A percentile compares a stretch with the other conserved stretches of the same genome.
Conservation (phyloP, 2,113 vertebrate species). For the Vireo altiloquus region DNA sequence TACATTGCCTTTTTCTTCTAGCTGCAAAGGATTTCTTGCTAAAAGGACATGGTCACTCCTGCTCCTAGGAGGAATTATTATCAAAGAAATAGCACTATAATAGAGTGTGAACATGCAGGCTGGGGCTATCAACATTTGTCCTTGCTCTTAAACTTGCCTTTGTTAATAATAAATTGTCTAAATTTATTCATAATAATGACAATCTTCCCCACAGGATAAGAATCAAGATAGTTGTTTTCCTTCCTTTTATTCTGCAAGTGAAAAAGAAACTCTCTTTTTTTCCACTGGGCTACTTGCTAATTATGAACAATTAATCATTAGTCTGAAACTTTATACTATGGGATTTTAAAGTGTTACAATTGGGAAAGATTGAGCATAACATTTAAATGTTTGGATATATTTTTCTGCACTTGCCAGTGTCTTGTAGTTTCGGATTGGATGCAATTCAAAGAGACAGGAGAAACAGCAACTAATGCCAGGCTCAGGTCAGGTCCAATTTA, state of each 20-base stretch:
- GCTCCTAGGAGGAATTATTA: not conserved
- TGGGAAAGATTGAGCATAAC: not conserved
- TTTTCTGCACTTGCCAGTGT: not conserved
- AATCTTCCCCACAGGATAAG: not conserved
- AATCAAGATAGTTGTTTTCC: not conserved
- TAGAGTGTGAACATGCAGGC: not conserved
- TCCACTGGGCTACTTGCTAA: constrained; percentile 25
- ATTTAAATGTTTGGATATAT: not conserved
- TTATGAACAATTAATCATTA: constrained; percentile 22
- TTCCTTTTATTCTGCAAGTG: constrained; percentile 3
- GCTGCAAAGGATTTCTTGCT: not conserved
- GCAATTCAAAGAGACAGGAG: constrained; percentile 47
- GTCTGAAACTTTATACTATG: not conserved
- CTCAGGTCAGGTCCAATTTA: constrained; percentile 34
- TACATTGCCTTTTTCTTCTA: not conserved
- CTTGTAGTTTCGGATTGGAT: constrained; percentile 41
- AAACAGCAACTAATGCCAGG: constrained; percentile 54
- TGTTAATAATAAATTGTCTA: constrained; percentile 5
- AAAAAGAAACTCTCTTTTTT: not conserved
- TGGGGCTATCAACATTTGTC: not conserved
- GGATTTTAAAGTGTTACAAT: constrained; percentile 21
- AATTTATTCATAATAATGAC: constrained; percentile 24
- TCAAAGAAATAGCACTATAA: not conserved
- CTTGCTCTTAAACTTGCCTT: not conserved
- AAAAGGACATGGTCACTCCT: not conserved